Percentiles rank a stretch among this genome's conserved stretches.
phyloP scores from a whole-genome alignment of 2,888 invertebrate genomes.

The Agonopterix subpropinquella region DNA sequence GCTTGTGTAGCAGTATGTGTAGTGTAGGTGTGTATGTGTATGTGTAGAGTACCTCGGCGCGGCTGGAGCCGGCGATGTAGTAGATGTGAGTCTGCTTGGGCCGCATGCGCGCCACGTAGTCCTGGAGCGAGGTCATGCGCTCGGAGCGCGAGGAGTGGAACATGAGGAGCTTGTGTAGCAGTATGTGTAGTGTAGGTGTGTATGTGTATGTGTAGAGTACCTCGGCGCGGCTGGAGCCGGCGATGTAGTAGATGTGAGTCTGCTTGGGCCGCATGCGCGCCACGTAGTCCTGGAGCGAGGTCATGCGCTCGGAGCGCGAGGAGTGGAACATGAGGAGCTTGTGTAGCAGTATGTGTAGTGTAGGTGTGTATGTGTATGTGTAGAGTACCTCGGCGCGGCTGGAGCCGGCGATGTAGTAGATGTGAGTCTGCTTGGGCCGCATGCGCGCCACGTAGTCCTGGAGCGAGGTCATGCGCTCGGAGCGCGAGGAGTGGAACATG shows the following conservation, averaged over 20 bases:
- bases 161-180: slow-evolving; percentile 92
- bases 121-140: slow-evolving; percentile 82
- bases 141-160: slow-evolving; percentile 87
- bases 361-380: neutral
- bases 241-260: slow-evolving; percentile 96
- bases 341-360: neutral
- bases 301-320: slow-evolving; percentile 78
- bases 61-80: slow-evolving; percentile 94
- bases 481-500: slow-evolving; percentile 89
- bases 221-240: slow-evolving; percentile 90
- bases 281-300: slow-evolving; percentile 92
- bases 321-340: slow-evolving; percentile 95
- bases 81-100: slow-evolving; percentile 95
- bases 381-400: slow-evolving; percentile 81
- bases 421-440: slow-evolving; percentile 95
- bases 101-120: slow-evolving; percentile 97
- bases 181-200: too few species aligned
- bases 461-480: slow-evolving; percentile 79
- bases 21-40: neutral
- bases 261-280: slow-evolving; percentile 96
- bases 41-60: slow-evolving; percentile 77
- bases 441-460: slow-evolving; percentile 95
- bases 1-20: slow-evolving; percentile 77
- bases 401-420: slow-evolving; percentile 97
- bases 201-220: slow-evolving; percentile 17